Conservation (phyloP, 2,888 invertebrate genomes). For the Dascillus cervinus region DNA sequence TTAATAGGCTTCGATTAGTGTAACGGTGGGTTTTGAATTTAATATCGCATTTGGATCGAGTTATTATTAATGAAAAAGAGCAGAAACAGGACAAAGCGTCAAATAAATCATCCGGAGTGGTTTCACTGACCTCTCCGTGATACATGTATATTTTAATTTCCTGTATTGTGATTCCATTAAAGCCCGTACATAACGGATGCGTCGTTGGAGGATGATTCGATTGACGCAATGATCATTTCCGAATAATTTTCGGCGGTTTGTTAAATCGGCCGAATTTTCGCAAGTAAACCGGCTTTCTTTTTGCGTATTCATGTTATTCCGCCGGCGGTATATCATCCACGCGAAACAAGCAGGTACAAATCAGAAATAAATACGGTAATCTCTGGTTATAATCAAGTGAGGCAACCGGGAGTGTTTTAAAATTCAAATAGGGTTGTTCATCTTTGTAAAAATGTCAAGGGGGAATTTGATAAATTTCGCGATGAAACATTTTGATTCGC, state of each 20-base stretch:
- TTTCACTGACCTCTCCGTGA: conserved; percentile 6
- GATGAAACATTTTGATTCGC: conserved; percentile 19
- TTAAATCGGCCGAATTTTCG: too few relatives aligned
- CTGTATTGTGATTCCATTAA: conserved; percentile 40
- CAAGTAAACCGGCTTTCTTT: too few relatives aligned
- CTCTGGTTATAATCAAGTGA: conserved; percentile 26
- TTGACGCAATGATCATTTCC: conserved; percentile 38
- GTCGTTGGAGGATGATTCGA: conserved; percentile 37
- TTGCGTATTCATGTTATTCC: conserved; percentile 4
- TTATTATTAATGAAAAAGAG: too few relatives aligned
- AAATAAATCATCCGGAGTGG: not conserved
- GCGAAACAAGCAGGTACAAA: conserved; percentile 13
- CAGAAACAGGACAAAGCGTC: too few relatives aligned
- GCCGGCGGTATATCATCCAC: too few relatives aligned
- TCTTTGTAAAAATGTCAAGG: conserved; percentile 30
- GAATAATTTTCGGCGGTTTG: too few relatives aligned
- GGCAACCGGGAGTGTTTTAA: conserved; percentile 26
- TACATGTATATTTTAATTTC: conserved; percentile 40
- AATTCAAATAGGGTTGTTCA: conserved; percentile 31
- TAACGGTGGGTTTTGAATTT: too few relatives aligned
- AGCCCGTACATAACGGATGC: conserved; percentile 30
- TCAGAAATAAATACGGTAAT: conserved; percentile 28
- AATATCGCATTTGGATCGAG: too few relatives aligned
- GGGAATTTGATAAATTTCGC: conserved; percentile 22
- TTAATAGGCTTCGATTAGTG: too few relatives aligned